Evolutionary conservation across 2,797 vertebrate genomes (phyloP).

Genomic region (Gymnoscopelus braueri): DNA sequence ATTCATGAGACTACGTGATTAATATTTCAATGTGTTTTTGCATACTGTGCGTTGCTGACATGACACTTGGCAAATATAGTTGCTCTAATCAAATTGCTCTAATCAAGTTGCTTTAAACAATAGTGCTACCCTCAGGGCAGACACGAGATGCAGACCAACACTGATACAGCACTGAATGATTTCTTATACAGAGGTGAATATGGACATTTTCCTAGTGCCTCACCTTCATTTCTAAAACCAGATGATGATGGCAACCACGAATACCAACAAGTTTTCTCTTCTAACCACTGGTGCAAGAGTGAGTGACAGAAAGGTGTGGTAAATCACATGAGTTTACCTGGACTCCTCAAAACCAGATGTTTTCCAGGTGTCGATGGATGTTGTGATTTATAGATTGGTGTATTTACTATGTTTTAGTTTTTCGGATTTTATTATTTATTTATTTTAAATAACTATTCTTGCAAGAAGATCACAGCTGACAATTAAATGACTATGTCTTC

Average conservation of each 20-base stretch:
- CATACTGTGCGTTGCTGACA: background rate
- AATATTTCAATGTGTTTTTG: conserved; percentile 9
- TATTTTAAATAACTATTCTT: too few relatives aligned
- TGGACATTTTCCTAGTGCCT: conserved; percentile 1
- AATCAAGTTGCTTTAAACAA: background rate
- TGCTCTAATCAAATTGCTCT: conserved; percentile 1
- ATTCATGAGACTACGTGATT: conserved; percentile 13
- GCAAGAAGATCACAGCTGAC: background rate
- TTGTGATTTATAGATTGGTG: background rate
- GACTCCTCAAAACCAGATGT: too few relatives aligned
- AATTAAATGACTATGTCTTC: background rate
- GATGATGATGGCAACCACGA: too few relatives aligned
- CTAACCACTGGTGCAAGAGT: conserved; percentile 5
- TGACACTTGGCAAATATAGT: conserved; percentile 1
- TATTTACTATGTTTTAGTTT: too few relatives aligned
- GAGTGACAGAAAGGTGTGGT: background rate
- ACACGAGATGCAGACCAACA: conserved; percentile 23
- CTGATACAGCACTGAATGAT: background rate
- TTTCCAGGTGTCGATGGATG: too few relatives aligned
- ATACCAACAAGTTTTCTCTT: background rate
- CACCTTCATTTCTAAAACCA: too few relatives aligned
- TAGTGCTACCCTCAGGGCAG: conserved; percentile 8
- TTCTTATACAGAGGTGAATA: conserved; percentile 6
- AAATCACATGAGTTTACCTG: too few relatives aligned
- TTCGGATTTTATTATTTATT: too few relatives aligned